phyloP scores from a whole-genome alignment of 2,888 invertebrate genomes.

The Epiblema foenella region DNA sequence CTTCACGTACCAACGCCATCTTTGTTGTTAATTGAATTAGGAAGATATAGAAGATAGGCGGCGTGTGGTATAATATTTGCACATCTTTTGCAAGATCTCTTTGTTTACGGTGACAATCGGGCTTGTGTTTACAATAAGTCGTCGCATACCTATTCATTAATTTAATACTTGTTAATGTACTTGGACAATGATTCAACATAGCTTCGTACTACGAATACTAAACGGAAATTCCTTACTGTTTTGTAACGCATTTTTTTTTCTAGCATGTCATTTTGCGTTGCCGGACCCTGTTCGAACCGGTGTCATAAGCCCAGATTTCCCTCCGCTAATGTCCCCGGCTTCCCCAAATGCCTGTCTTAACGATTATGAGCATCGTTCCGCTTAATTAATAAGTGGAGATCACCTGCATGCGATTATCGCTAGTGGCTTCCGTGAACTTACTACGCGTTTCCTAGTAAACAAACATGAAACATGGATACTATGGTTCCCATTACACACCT shows the following conservation, averaged over 20 bases:
- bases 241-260: slow-evolving; percentile 13
- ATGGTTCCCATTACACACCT: slow-evolving; percentile 9
- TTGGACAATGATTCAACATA: slow-evolving; percentile 4
- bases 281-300: slow-evolving; percentile 5
- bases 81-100: slow-evolving; percentile 16
- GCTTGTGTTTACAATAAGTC: background rate
- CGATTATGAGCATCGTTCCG: slow-evolving; percentile 33
- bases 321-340: slow-evolving; percentile 27
- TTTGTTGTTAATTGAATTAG: slow-evolving; percentile 5
- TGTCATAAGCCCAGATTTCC: slow-evolving; percentile 27
- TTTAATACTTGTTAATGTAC: background rate
- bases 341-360: slow-evolving; percentile 31
- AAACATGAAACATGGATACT: slow-evolving; percentile 19
- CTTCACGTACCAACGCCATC: slow-evolving; percentile 24
- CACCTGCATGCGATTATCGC: slow-evolving; percentile 4
- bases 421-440: slow-evolving; percentile 18
- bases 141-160: background rate
- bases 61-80: background rate
- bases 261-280: slow-evolving; percentile 1
- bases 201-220: background rate
- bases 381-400: slow-evolving; percentile 23
- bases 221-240: slow-evolving; percentile 18
- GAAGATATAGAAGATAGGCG: background rate
- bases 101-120: background rate
- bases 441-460: slow-evolving; percentile 34